These are phyloP conservation scores for Rotaria magnacalcarata DNA, from an alignment of 2,888 invertebrate species.

Conservation along the genomic window DNA sequence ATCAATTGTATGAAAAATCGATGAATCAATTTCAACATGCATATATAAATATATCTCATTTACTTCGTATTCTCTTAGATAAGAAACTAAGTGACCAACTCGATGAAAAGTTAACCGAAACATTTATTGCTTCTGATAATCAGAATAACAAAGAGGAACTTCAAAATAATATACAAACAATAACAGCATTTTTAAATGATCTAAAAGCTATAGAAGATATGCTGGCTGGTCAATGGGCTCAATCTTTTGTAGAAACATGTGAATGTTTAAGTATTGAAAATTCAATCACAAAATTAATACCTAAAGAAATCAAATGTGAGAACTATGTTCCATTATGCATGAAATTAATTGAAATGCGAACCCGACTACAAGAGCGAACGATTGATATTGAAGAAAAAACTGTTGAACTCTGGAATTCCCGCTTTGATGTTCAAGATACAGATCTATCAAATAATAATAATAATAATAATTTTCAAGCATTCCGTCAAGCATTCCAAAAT, in stretches of 20 bases:
- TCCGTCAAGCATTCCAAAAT: too few species aligned
- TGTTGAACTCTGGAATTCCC: too few species aligned
- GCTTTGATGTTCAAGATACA: background rate
- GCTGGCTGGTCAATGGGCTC: background rate
- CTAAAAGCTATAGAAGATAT: background rate
- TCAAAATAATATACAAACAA: background rate
- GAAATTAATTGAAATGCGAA: background rate
- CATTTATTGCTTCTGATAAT: background rate
- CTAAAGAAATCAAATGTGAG: background rate
- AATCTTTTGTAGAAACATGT: background rate
- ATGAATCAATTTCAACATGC: background rate
- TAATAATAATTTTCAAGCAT: too few species aligned
- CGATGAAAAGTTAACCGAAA: background rate
- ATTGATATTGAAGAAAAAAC: too few species aligned
- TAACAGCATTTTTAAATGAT: background rate
- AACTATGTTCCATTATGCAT: conserved; percentile 22
- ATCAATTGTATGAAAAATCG: background rate
- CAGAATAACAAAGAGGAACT: background rate
- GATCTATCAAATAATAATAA: background rate
- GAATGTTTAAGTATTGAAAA: background rate
- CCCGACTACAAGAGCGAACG: too few species aligned
- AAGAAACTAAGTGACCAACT: background rate
- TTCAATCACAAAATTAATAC: background rate
- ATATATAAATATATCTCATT: background rate
- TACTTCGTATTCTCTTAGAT: background rate